phyloP scores from a whole-genome alignment of 2,888 invertebrate species.

The Torymus auratus region DNA sequence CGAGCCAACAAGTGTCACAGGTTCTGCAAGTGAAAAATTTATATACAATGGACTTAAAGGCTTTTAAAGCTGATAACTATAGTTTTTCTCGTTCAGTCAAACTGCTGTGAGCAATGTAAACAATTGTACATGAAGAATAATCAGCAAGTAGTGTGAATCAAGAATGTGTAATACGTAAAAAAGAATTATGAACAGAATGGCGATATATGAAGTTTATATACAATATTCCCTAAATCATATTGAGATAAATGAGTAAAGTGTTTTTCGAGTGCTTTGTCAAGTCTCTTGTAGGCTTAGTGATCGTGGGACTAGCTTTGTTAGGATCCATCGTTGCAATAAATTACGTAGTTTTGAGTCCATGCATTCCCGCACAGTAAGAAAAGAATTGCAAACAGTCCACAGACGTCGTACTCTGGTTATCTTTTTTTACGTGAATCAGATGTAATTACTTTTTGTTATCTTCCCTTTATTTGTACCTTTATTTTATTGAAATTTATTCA shows the following conservation, averaged over 20 bases:
- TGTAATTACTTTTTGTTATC: conserved; percentile 18
- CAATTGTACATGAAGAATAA: conserved; percentile 57
- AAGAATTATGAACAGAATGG: conserved; percentile 29
- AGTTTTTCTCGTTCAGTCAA: conserved; percentile 41
- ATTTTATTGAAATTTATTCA: not conserved
- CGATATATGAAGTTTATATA: conserved; percentile 35
- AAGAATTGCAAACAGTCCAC: conserved; percentile 8
- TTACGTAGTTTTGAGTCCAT: conserved; percentile 33
- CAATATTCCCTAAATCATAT: conserved; percentile 5
- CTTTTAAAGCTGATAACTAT: conserved; percentile 49
- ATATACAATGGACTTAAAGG: conserved; percentile 32
- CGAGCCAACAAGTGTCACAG: conserved; percentile 10
- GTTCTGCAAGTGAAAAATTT: conserved; percentile 43
- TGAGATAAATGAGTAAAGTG: conserved; percentile 8
- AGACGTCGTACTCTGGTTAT: not conserved
- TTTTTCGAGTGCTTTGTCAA: conserved; percentile 28
- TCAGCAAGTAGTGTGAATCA: conserved; percentile 41
- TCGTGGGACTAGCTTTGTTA: conserved; percentile 29
- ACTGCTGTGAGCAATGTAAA: conserved; percentile 49
- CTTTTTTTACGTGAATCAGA: conserved; percentile 21
- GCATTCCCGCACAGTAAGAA: conserved; percentile 44
- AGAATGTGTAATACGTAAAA: conserved; percentile 40
- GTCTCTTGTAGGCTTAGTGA: conserved; percentile 23
- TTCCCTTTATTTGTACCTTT: not conserved
- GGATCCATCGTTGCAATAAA: conserved; percentile 38